phyloP scores from a whole-genome alignment of 2,113 vertebrate genomes.

The rabbit (Oryctolagus cuniculus) region DNA sequence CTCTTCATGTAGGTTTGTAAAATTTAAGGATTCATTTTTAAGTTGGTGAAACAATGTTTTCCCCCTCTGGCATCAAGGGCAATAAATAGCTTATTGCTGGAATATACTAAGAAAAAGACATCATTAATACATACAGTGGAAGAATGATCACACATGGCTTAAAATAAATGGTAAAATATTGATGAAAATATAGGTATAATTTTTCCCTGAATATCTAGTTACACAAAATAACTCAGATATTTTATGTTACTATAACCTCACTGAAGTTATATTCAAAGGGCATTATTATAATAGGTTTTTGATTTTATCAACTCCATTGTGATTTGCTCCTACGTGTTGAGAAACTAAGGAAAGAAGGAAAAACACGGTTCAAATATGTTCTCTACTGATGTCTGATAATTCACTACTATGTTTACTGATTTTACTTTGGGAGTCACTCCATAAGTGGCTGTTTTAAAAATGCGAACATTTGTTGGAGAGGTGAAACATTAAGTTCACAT shows the following conservation, averaged over 20 bases:
- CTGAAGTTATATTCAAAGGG: slow-evolving; percentile 24
- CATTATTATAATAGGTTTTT: neutral
- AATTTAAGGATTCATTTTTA: slow-evolving; percentile 66
- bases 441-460: neutral
- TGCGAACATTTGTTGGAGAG: neutral
- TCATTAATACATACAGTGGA: slow-evolving; percentile 60
- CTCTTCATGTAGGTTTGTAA: slow-evolving; percentile 35
- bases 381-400: neutral
- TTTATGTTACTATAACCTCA: neutral
- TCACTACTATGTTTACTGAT: neutral
- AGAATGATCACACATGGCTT: neutral
- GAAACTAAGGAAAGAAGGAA: neutral
- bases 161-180: slow-evolving; percentile 12
- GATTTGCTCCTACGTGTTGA: neutral
- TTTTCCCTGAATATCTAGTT: neutral
- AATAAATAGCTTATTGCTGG: slow-evolving; percentile 70
- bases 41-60: slow-evolving; percentile 68
- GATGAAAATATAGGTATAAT: neutral
- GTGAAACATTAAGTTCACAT: neutral
- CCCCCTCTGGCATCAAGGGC: slow-evolving; percentile 66
- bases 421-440: neutral
- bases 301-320: neutral
- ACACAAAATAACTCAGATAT: neutral
- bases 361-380: neutral
- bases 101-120: slow-evolving; percentile 65